Evolutionary conservation across 2,888 invertebrate genomes (phyloP), one percentile per base, ranked within the genome.

Genomic region (Pseudococcus jackbeardsleyi): DNA sequence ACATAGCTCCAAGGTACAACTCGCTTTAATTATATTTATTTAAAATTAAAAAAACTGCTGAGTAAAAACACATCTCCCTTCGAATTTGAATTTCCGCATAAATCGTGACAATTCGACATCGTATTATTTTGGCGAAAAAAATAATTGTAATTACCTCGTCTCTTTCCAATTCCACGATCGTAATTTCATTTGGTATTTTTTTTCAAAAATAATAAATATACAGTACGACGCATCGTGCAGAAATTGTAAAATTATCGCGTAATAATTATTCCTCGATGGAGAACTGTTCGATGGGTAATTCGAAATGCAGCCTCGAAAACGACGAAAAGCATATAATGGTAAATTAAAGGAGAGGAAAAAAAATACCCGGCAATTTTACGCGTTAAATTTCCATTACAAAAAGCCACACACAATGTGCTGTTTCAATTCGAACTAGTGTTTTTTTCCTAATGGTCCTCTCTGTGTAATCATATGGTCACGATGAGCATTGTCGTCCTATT

Each of bases 381-480:
- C 72, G 72, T 72, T 72, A 72, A 72, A 72, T 72, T 72, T 72
- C 72, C 72, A 72, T 72, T 33, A 72, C 72, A 72, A 72, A 72
- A 72, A 72, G 72, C 72, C 72, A 72, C 72, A 72, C 72, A 72
- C 72, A 72, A 72, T 72, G 39, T 33, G 22, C 19, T 64, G 39
- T 33, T 33, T 72, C 72, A 26, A 72, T 72, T 72, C 33, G 33
- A 72, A 72, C 72, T 33, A 72, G 72, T 72, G 26, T 33, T 33
- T 72, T 72, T 68, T 26, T 33, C 26, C 72, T 72, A 12, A 64
- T 72, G 72, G 72, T 33, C 5, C 33, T 22, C 64, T 59, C 59
- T 72, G 15, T 72, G 33, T 72, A 72, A 72, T 72, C 72, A 72
- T 72, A 33, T 17, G 33, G 72, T 72, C 72, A 72, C 72, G 33